Base-by-base conservation (phyloP, 2,888 invertebrate species). In the Agonopterix alstromeriana region DNA sequence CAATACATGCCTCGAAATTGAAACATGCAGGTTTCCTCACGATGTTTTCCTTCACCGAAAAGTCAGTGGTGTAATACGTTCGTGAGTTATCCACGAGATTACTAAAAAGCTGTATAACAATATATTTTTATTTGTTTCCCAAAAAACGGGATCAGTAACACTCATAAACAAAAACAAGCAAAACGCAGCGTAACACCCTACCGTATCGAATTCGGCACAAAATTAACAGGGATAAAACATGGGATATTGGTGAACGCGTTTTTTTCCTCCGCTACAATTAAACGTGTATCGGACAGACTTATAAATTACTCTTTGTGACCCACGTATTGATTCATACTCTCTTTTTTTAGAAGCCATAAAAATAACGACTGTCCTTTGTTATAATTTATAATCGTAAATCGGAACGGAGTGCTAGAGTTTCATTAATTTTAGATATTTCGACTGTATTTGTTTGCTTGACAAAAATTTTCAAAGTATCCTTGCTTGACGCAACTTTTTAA, bases 331-430 rank as follows among this genome's bases (percentile, higher is more conserved):
- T 79, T 74, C 71, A 70, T 75, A 12, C 8, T 67, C 70, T 70
- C 70, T 66, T 69, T 77, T 81, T 83, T 82, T 79, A 67, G 75
- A 77, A 76, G 77, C 80, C 75, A 85, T 86, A 85, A 83, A 85
- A 83, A 75, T 83, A 84, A 86, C 79, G 77, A 77, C 77, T 75
- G 70, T 76, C 77, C 71, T 69, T 80, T 75, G 80, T 76, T 70
- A 67, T 66, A 68, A 73, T 73, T 76, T 70, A 67, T 66, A 68
- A 73, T 73, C 74, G 73, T 78, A 79, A 77, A 82, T 84, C 77
- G 70, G 70, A 72, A 61, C 60, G 63, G 65, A 66, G 56, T 67
- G 60, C 65, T 66, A 63, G 64, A 63, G 61, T 68, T 70, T 75
- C 63, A 73, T 77, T 74, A 67, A 64, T 10, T 10, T 10, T 40